phyloP scores from a whole-genome alignment of 2,888 invertebrate genomes.

The Luffia ferchaultella region DNA sequence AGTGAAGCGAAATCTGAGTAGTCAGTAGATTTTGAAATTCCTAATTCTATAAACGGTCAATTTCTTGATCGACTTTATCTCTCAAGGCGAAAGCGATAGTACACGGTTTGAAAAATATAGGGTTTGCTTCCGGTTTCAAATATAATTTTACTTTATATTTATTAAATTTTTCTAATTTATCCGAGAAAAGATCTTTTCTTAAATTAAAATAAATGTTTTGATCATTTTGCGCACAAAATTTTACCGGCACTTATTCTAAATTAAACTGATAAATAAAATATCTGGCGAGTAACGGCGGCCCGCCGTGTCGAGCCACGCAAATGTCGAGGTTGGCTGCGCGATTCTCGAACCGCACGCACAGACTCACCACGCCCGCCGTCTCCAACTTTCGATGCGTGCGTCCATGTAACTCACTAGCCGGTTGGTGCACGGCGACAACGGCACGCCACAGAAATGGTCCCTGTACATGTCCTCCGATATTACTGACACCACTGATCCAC shows the following conservation, averaged over 20 bases:
- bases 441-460: background rate
- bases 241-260: background rate
- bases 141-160: constrained; percentile 4
- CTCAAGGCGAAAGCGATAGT: constrained; percentile 5
- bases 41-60: constrained; percentile 2
- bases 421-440: background rate
- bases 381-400: background rate
- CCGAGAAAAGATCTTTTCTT: constrained; percentile 2
- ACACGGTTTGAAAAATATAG: constrained; percentile 6
- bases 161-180: constrained; percentile 5
- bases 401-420: background rate
- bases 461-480: background rate
- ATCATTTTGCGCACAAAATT: background rate
- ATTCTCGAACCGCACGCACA: background rate
- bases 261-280: constrained; percentile 7
- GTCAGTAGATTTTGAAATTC: constrained; percentile 3
- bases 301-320: background rate
- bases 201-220: background rate
- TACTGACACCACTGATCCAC: constrained; percentile 2
- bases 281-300: constrained; percentile 5
- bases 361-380: background rate
- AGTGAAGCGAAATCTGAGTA: constrained; percentile 10
- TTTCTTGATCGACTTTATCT: constrained; percentile 4
- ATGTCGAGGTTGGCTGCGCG: background rate
- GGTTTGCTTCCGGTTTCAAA: constrained; percentile 5